Percentiles rank a stretch among this genome's conserved stretches.
phyloP scores from a whole-genome alignment of 2,888 invertebrate genomes.

The Galerucella calmariensis region DNA sequence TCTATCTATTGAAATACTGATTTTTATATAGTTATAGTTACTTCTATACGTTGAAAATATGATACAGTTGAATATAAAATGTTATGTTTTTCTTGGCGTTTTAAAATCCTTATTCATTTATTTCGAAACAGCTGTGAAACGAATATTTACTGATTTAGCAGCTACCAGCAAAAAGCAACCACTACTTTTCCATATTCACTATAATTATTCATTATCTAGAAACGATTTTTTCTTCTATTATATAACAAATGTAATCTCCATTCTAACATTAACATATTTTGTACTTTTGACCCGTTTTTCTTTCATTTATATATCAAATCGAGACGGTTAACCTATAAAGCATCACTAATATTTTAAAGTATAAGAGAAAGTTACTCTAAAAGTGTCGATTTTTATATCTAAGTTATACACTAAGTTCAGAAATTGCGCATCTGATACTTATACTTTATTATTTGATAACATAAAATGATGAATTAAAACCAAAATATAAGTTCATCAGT shows the following conservation, averaged over 20 bases:
- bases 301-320: neutral
- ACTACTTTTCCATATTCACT: neutral
- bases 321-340: neutral
- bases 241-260: constrained; percentile 9
- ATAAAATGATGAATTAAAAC: neutral
- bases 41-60: too few relatives aligned
- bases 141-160: too few relatives aligned
- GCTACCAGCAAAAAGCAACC: too few relatives aligned
- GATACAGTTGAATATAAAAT: too few relatives aligned
- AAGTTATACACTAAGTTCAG: neutral
- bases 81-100: too few relatives aligned
- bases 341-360: neutral
- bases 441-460: neutral
- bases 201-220: neutral
- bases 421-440: neutral
- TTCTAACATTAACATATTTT: constrained; percentile 1
- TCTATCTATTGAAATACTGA: too few relatives aligned
- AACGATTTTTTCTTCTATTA: neutral
- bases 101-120: too few relatives aligned
- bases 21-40: too few relatives aligned
- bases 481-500: neutral
- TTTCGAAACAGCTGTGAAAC: too few relatives aligned
- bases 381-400: neutral
- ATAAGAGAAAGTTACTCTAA: neutral
- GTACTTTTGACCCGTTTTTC: constrained; percentile 8